Evolutionary conservation across 2,797 vertebrate genomes (phyloP).

Genomic region (Allobates femoralis): DNA sequence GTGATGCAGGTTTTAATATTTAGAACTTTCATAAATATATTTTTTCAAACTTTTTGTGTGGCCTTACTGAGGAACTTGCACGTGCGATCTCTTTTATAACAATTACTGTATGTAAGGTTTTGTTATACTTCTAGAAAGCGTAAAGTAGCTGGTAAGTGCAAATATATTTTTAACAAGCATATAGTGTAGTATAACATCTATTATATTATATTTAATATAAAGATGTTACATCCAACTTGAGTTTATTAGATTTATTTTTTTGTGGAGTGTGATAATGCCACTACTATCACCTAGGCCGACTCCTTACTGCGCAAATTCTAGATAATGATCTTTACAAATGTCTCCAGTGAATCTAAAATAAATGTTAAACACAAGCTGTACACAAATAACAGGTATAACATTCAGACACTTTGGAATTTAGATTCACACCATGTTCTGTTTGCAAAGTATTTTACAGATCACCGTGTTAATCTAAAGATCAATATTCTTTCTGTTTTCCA

Average conservation of each 20-base stretch:
- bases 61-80: no score
- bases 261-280: not conserved
- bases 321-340: conserved; percentile 47
- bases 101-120: no score
- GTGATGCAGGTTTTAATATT: no score
- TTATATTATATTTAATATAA: not conserved
- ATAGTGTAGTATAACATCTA: not conserved
- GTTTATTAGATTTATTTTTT: not conserved
- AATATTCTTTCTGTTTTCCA: conserved; percentile 42
- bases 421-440: conserved; percentile 33
- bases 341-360: conserved; percentile 46
- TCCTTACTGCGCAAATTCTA: conserved; percentile 2
- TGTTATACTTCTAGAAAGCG: no score
- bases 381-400: conserved; percentile 24
- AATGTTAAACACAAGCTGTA: conserved; percentile 41
- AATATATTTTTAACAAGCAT: no score
- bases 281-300: not conserved
- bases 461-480: conserved; percentile 40
- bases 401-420: conserved; percentile 40
- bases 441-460: conserved; percentile 33
- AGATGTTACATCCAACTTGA: not conserved
- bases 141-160: no score
- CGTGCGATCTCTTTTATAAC: no score
- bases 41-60: no score
- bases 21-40: no score